phyloP scores from a whole-genome alignment of 64 coral and sea anemone species.

The Pocillopora verrucosa region DNA sequence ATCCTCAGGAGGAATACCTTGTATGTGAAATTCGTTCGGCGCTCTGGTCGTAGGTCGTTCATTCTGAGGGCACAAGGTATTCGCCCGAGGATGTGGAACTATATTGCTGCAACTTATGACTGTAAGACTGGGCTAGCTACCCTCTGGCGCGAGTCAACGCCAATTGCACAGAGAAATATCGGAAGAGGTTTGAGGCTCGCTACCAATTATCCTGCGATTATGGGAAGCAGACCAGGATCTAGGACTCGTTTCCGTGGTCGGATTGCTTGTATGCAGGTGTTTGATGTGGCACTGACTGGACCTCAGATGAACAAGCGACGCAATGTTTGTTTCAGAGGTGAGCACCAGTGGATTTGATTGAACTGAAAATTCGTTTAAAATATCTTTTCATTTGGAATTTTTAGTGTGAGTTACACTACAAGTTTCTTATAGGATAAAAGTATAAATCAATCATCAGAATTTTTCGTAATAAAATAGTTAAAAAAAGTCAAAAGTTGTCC shows the following conservation, averaged over 20 bases:
- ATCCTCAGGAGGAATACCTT: constrained; percentile 30
- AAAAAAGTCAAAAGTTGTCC: no score
- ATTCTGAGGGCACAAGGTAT: constrained; percentile 27
- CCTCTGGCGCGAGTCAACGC: constrained; percentile 55
- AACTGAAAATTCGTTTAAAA: no score
- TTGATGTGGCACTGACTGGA: constrained; percentile 60
- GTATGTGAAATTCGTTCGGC: constrained; percentile 33
- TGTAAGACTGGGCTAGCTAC: constrained; percentile 52
- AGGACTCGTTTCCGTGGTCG: constrained; percentile 51
- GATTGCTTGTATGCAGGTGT: constrained; percentile 80
- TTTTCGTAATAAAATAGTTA: no score
- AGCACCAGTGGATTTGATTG: not conserved
- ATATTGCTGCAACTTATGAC: constrained; percentile 73
- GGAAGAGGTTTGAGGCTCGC: constrained; percentile 62
- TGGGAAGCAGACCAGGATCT: constrained; percentile 56
- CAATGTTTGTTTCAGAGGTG: constrained; percentile 76
- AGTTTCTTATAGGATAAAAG: no score
- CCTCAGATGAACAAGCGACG: constrained; percentile 59
- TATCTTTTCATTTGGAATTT: no score
- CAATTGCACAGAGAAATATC: constrained; percentile 49
- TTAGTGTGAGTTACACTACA: no score
- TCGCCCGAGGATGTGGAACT: constrained; percentile 57
- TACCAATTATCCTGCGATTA: constrained; percentile 50
- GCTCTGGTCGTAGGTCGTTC: constrained; percentile 7
- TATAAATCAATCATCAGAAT: no score